phyloP scores from a whole-genome alignment of 1,140 invertebrate species.

The Solenopsis invicta region DNA sequence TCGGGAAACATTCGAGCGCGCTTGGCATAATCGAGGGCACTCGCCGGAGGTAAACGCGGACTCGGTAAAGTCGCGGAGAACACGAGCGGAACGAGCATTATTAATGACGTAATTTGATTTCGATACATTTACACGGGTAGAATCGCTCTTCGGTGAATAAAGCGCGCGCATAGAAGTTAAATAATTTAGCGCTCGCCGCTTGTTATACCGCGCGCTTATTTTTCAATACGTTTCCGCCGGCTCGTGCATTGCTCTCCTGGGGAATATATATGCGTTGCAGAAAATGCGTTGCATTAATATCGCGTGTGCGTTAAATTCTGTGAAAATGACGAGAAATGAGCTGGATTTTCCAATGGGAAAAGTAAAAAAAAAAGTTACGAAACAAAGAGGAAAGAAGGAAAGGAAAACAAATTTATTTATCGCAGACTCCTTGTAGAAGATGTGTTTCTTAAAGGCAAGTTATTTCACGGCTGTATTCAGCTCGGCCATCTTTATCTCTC shows the following conservation, averaged over 20 bases:
- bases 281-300: slow-evolving; percentile 44
- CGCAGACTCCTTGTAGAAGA: neutral
- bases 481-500: slow-evolving; percentile 15
- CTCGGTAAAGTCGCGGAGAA: slow-evolving; percentile 28
- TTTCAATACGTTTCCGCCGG: slow-evolving; percentile 50
- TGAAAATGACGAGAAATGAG: slow-evolving; percentile 50
- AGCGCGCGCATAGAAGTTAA: slow-evolving; percentile 4
- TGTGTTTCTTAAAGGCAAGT: slow-evolving; percentile 20
- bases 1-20: neutral
- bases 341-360: slow-evolving; percentile 27
- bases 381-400: neutral
- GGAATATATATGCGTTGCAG: neutral
- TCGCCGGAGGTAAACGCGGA: slow-evolving; percentile 21
- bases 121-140: slow-evolving; percentile 28
- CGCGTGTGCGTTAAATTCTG: slow-evolving; percentile 35
- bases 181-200: slow-evolving; percentile 37
- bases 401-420: slow-evolving; percentile 61
- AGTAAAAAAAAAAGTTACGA: neutral
- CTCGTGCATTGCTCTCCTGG: slow-evolving; percentile 29
- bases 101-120: slow-evolving; percentile 51
- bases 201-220: slow-evolving; percentile 31
- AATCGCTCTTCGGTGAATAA: slow-evolving; percentile 11
- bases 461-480: slow-evolving; percentile 57
- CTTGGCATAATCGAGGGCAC: slow-evolving; percentile 27
- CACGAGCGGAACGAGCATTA: slow-evolving; percentile 27